Base-by-base conservation (phyloP, 1,140 invertebrate species). In the Panagrolaimus sp. region DNA sequence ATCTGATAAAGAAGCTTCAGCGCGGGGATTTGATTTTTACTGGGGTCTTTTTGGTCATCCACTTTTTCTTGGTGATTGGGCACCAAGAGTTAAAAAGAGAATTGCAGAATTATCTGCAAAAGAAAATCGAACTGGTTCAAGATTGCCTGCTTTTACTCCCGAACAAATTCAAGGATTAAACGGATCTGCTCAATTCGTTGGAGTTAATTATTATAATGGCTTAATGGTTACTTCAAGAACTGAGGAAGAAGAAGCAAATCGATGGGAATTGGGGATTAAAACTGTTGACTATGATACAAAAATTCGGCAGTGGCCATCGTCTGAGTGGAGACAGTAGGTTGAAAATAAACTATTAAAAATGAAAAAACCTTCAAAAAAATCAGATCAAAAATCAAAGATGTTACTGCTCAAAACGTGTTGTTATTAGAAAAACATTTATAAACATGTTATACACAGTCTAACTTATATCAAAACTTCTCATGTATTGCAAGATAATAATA, bases 41-140 rank as follows among this genome's bases (percentile, higher is more conserved):
- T 72, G 84, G 2, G 83, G 83, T 0, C 78, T 79, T 72, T 84
- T 80, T 67, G 80, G 81, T 16, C 72, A 82, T 43, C 76, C 83
- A 27, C 79, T 84, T 27, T 79, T 74, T 66, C 14, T 25, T 16
- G 83, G 83, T 5, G 83, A 84, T 69, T 84, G 84, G 67, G 82
- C 83, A 5, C 63, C 74, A 9, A 70, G 81, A 0, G 81, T 84
- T 76, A 82, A 78, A 62, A 64, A 75, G 11, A 63, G 45, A 25
- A 74, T 84, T 7, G 74, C 65, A 8, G 47, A 67, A 14, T 79
- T 82, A 51, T 82, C 74, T 38, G 63, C 46, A 14, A 45, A 69
- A 20, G 77, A 57, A 57, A 27, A 77, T 1, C 67, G 66, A 1
- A 61, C 63, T 0, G 65, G 63, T n/a, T 81, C 82, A 14, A 46